phyloP scores from a whole-genome alignment of 2,797 vertebrate genomes.

The Tympanoctomys barrerae region DNA sequence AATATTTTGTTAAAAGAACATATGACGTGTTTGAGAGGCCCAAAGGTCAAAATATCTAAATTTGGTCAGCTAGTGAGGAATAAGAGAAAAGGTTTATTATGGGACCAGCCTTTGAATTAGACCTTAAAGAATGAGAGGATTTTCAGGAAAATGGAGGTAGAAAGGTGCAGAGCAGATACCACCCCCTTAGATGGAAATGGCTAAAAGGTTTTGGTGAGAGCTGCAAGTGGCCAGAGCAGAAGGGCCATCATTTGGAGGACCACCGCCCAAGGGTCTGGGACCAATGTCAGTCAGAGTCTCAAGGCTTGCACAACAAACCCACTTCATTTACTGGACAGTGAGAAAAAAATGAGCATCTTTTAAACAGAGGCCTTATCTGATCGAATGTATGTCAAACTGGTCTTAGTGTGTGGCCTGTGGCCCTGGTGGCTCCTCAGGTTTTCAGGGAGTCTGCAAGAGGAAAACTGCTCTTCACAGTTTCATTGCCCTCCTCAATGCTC shows the following conservation, averaged over 20 bases:
- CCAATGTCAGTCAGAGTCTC: background rate
- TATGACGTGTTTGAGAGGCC: background rate
- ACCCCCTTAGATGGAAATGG: background rate
- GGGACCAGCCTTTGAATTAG: background rate
- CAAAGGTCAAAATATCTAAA: background rate
- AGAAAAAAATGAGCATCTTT: background rate
- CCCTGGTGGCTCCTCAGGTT: background rate
- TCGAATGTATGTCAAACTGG: background rate
- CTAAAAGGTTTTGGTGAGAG: background rate
- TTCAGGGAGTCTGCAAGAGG: background rate
- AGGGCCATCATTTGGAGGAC: accelerated
- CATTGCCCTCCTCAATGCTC: background rate
- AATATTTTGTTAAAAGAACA: background rate
- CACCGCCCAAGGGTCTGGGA: background rate
- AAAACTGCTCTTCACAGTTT: background rate
- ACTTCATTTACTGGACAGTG: background rate
- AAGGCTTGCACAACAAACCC: background rate
- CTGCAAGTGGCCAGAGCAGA: background rate
- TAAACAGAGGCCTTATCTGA: background rate
- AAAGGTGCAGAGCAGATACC: background rate
- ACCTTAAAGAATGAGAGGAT: background rate
- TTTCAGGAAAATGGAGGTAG: background rate
- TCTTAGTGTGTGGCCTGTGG: background rate
- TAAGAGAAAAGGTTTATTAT: background rate
- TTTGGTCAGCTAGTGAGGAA: background rate